Percentiles rank a stretch among this genome's conserved stretches.
phyloP scores from a whole-genome alignment of 2,888 invertebrate genomes.

The Galerucella calmariensis region DNA sequence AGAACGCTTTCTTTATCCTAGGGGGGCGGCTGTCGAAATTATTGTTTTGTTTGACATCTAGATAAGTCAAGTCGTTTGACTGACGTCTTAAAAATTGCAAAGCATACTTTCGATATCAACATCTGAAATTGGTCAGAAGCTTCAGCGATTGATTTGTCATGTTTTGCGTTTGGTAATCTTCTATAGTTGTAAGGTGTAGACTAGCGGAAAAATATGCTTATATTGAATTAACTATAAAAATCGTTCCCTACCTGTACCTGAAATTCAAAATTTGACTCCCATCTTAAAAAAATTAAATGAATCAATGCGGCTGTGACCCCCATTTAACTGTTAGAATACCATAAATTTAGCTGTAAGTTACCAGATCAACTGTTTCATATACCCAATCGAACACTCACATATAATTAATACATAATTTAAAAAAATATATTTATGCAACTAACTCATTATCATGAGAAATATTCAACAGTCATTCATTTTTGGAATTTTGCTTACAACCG shows the following conservation, averaged over 20 bases:
- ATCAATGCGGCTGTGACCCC: slow-evolving; percentile 42
- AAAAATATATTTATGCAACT: neutral
- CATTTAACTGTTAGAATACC: slow-evolving; percentile 21
- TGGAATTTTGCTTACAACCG: slow-evolving; percentile 39
- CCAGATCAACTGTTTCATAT: slow-evolving; percentile 16
- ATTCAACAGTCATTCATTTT: slow-evolving; percentile 10
- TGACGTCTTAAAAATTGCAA: too few species aligned
- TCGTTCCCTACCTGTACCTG: slow-evolving; percentile 63
- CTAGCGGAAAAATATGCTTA: slow-evolving; percentile 25
- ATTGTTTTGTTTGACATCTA: too few species aligned
- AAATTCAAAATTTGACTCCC: slow-evolving; percentile 49
- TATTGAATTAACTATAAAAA: slow-evolving; percentile 27
- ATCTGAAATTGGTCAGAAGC: too few species aligned
- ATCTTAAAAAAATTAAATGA: slow-evolving; percentile 30
- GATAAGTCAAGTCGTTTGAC: too few species aligned
- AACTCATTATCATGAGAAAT: neutral
- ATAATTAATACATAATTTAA: slow-evolving; percentile 3
- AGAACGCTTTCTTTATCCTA: too few species aligned
- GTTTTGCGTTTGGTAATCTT: slow-evolving; percentile 16
- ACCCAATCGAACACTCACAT: slow-evolving; percentile 9
- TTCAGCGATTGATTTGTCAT: too few species aligned
- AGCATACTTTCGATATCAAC: too few species aligned
- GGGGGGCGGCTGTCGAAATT: too few species aligned
- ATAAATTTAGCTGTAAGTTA: slow-evolving; percentile 14
- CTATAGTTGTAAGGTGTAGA: slow-evolving; percentile 39